phyloP scores from a whole-genome alignment of 2,797 vertebrate genomes.

The Astyanax mexicanus region DNA sequence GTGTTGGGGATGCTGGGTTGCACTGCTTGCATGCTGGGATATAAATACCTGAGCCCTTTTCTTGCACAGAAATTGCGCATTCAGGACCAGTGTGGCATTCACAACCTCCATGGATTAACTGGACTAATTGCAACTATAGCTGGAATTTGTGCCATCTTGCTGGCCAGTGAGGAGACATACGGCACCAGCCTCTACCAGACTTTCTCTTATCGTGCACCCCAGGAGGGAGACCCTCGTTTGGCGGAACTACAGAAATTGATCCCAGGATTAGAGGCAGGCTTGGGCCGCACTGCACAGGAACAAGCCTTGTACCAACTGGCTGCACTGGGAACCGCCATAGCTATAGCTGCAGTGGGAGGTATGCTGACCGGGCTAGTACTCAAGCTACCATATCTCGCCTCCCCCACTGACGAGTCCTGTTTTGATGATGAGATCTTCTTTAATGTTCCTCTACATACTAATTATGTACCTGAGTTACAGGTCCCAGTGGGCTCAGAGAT shows the following conservation, averaged over 20 bases:
- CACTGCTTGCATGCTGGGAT: slow-evolving; percentile 80
- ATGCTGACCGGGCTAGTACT: slow-evolving; percentile 75
- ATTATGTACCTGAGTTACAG: slow-evolving; percentile 52
- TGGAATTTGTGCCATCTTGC: slow-evolving; percentile 75
- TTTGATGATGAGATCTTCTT: slow-evolving; percentile 84
- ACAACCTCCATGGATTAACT: slow-evolving; percentile 86
- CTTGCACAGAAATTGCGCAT: slow-evolving; percentile 69
- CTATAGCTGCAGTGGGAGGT: slow-evolving; percentile 71
- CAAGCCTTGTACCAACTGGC: slow-evolving; percentile 81
- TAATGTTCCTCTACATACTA: slow-evolving; percentile 72
- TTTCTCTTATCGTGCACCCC: slow-evolving; percentile 69
- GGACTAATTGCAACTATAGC: slow-evolving; percentile 80
- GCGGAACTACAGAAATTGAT: slow-evolving; percentile 62
- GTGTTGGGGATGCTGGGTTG: slow-evolving; percentile 81
- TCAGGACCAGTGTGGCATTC: slow-evolving; percentile 87
- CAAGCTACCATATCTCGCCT: slow-evolving; percentile 76
- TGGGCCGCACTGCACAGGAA: slow-evolving; percentile 63
- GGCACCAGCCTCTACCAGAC: slow-evolving; percentile 72
- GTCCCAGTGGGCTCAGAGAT: slow-evolving; percentile 44
- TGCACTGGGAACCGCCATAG: slow-evolving; percentile 75
- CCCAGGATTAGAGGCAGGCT: slow-evolving; percentile 50
- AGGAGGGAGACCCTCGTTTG: slow-evolving; percentile 72
- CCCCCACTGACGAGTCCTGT: slow-evolving; percentile 73
- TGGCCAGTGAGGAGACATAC: slow-evolving; percentile 69
- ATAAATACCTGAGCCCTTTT: slow-evolving; percentile 82